Base-by-base conservation (phyloP, 2,113 vertebrate genomes). In the Atrichornis clamosus region DNA sequence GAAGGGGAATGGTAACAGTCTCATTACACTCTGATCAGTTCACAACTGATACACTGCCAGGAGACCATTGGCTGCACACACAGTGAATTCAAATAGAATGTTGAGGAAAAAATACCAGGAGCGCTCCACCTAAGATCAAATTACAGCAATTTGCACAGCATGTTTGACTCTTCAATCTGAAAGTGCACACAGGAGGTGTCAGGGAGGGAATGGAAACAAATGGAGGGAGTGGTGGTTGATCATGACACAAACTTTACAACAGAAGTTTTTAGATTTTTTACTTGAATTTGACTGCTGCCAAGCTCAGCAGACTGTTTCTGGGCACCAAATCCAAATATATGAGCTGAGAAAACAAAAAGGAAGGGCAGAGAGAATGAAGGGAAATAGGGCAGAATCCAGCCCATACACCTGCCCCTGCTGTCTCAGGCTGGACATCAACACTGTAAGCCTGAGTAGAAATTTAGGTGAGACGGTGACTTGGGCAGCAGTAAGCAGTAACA, bases 351-450 rank as follows among this genome's bases (percentile, higher is more conserved):
- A 92, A 85, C 6, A 33, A 89, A 81, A 65, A 17, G 74, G 33
- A 75, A 28, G 3, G 24, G 23, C 27, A 72, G 33, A 79, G 26
- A 46, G 14, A 73, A 76, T 5, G 3, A 86, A 67, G 6, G 4
- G 18, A 39, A 60, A 59, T 13, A 58, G 16, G 20, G 12, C 18
- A 70, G 56, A 14, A 87, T 67, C 4, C 14, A 44, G 18, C 9
- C n/a, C 1, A 3, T 11, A 27, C 4, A 30, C 2, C 4, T 20
- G 6, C 3, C 10, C 9, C 49, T 22, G 22, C 22, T 35, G 9
- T 20, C 32, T 16, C 14, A 59, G 17, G 5, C 3, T 67, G 28
- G 47, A 10, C 53, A 67, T 44, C 16, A 3, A 5, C 63, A 41
- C 3, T 22, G 6, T 37, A 63, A 77, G 17, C 19, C 46, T 50